Evolutionary conservation across 2,888 invertebrate species (phyloP), one percentile per base, ranked within the genome.

Genomic region (Campoplex nolae): DNA sequence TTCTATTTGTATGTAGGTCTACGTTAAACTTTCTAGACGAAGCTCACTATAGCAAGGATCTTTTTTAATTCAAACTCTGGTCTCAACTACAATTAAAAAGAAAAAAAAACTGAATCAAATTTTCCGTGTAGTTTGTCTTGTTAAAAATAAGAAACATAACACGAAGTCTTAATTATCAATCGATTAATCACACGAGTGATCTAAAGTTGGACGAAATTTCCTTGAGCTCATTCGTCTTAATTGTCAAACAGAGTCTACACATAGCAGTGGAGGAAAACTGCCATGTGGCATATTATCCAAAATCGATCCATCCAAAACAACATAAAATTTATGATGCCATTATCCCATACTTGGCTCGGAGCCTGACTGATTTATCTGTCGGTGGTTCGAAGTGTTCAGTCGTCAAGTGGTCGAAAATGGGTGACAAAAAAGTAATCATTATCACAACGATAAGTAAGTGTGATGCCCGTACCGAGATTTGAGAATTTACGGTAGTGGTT

Each of bases 401-500:
- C 13, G 77, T 67, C 51, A 77, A 77, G n/a, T 77, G 35, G n/a
- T 56, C 42, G 16, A 65, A 23, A 67, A 54, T 32, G 54, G n/a
- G 28, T 78, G 67, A 56, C 18, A 82, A 82, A 81, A 76, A 80
- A 35, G 16, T 1, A 48, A 45, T 54, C n/a, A 75, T 32, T 56
- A 42, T 54, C 38, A 51, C 28, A 16, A 23, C 32, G n/a, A 70
- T 42, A 51, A 58, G 35, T 84, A 76, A 83, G 79, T 79, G 62
- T 45, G 67, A 73, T 48, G 32, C 32, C 65, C 62, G 42, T 68
- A 35, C 68, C 1, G 68, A 81, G 58, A 81, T 84, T 81, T 28
- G 81, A 68, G 77, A 84, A 84, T 84, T 81, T 84, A 81, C 56
- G 81, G 70, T 51, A 74, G 73, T 74, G 74, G 83, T 80, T 83